Base-by-base conservation (phyloP, 2,888 invertebrate genomes). In the Eristalis intricaria region DNA sequence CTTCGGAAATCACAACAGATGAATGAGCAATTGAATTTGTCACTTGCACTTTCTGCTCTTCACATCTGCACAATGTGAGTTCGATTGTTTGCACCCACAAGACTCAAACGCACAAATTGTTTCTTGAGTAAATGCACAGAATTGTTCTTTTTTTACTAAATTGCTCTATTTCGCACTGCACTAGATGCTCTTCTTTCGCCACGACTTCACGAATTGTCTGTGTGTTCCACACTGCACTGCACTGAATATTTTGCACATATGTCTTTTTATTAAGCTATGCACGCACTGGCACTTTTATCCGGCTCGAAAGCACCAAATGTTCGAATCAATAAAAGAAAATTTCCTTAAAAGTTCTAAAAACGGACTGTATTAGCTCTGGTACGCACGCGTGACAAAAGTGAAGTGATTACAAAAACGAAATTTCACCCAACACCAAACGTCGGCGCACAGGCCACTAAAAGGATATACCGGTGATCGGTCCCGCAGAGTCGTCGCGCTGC, bases 1-100 rank as follows among this genome's bases (percentile, higher is more conserved):
- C 68, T 69, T 69, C 68, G 68, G 68, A 68, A 68, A 50, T 43
- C 19, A 50, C 68, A 2, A 23, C 35, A 32, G 22, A 43, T 50
- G 19, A 69, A 69, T 69, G 13, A 40, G 38, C 38, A 40, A 10
- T 40, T 40, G 11, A 11, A 40, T 2, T 40, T 40, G 11, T 40
- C 38, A 40, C 10, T 40, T 32, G 32, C 32, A 40, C 13, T n/a
- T n/a, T n/a, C n/a, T 13, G 38, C 38, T 40, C 38, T 13, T 1
- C 13, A 63, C 23, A 23, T 23, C 58, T 58, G 58, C 22, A 26
- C 26, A 26, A 26, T 26, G 26, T 26, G 26, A 26, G 26, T 26
- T 26, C 3, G 26, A 26, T 26, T 58, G 58, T 23, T 23, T 22
- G 58, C 58, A 58, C 22, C 23, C 58, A 58, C 58, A 10, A 58